Conservation (phyloP, 2,888 invertebrate species). For the Drosophila monieri region DNA sequence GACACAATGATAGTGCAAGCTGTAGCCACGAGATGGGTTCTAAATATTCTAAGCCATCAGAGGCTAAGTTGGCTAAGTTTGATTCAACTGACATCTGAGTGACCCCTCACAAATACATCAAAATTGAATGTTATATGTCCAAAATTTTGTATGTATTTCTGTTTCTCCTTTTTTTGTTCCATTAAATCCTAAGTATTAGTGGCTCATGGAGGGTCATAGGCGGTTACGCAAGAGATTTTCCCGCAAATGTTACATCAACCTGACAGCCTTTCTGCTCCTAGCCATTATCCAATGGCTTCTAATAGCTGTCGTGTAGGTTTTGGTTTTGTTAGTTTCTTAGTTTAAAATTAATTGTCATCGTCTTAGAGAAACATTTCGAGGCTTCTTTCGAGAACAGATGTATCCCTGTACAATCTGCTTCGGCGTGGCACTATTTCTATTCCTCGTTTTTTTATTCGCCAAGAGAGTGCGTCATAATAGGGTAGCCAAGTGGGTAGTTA, state of each 20-base stretch:
- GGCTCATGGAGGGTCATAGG: not conserved
- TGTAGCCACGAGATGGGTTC: not conserved
- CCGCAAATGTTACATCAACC: not conserved
- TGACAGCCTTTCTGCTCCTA: not conserved
- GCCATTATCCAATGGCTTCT: not conserved
- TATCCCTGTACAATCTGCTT: not conserved
- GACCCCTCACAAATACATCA: not conserved
- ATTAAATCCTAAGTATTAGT: not conserved
- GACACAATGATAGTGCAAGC: conserved; percentile 3
- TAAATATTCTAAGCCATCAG: not conserved
- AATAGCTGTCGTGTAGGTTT: not conserved
- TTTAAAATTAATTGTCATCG: not conserved
- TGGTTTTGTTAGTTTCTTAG: not conserved
- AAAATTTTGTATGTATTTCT: not conserved
- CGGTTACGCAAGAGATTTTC: not conserved
- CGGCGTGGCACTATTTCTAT: not conserved
- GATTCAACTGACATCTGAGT: not conserved
- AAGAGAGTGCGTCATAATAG: not conserved
- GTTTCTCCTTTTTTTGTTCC: not conserved
- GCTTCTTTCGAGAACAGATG: not conserved
- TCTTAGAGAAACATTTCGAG: not conserved
- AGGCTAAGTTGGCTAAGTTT: too few species aligned
- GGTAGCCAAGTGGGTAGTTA: not conserved
- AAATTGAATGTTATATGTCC: not conserved
- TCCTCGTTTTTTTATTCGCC: not conserved